Evolutionary conservation across 2,797 vertebrate genomes (phyloP), one percentile per base, ranked within the genome.

Genomic region (Agapornis canus): DNA sequence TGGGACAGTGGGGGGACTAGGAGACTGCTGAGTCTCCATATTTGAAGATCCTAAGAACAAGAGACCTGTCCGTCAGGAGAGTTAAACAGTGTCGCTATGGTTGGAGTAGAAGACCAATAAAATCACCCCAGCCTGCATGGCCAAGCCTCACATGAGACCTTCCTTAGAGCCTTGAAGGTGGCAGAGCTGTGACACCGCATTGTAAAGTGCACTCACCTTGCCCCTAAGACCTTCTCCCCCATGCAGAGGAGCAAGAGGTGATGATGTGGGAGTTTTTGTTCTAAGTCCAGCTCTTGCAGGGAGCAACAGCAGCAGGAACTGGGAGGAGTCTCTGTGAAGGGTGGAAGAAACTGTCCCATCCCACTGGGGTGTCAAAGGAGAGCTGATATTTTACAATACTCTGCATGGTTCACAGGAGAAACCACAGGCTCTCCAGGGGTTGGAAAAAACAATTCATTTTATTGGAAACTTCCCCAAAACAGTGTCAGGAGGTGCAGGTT

Each of bases 281-380:
- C 1, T 25, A 15, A 66, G 39, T 18, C 23, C 4, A 5, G 48
- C 40, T 68, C 59, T 54, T 11, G 32, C 39, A 48, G 31, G 25
- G 32, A 49, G 42, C 68, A 79, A 49, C 56, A 65, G 39, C 63
- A 35, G 65, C 37, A 73, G 65, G n/a, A 78, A 29, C 2, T 0
- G 0, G 17, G 6, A 10, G 9, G 69, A 15, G 14, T 6, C 37
- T 76, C 54, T 31, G 3, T 1, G 9, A 31, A 59, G 26, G 48
- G 32, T 42, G 23, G 51, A 68, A 68, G 61, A 48, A 75, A 60
- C 11, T 29, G 54, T 25, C 54, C 54, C 22, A 23, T 57, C 21
- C 54, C 32, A 57, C 54, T 11, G 6, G 54, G 54, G n/a, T 22
- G 21, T 57, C 13, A 57, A 35, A 16, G n/a, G 21, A 32, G 54